Percentiles rank a stretch among this genome's conserved stretches.
Evolutionary conservation across 2,888 invertebrate species (phyloP).

Genomic region (Pandemis cinnamomeana): DNA sequence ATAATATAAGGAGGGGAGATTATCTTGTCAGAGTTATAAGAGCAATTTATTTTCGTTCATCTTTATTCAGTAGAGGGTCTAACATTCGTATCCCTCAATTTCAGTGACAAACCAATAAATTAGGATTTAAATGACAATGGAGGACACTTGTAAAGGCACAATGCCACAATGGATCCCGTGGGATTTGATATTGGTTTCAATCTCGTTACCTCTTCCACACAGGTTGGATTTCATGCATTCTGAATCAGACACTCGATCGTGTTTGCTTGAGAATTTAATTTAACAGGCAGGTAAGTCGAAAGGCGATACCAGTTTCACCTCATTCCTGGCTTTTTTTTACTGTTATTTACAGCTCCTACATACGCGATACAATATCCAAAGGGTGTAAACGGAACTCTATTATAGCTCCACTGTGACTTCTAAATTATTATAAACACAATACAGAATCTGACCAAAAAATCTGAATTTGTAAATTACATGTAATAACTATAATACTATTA

Average conservation of each 20-base stretch:
- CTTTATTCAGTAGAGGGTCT: constrained; percentile 20
- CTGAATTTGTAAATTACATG: too few species aligned
- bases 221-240: constrained; percentile 1
- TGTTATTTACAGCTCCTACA: too few species aligned
- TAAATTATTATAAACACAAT: too few species aligned
- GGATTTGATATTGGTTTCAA: constrained; percentile 30
- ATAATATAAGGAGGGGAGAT: constrained; percentile 28
- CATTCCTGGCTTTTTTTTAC: too few species aligned
- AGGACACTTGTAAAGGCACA: constrained; percentile 19
- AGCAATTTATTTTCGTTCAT: constrained; percentile 36
- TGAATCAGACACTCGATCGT: not conserved
- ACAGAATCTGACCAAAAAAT: too few species aligned
- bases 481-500: too few species aligned
- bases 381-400: too few species aligned
- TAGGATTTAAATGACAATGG: constrained; percentile 37
- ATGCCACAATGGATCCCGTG: constrained; percentile 28
- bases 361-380: too few species aligned
- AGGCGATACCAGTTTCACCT: too few species aligned
- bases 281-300: not conserved
- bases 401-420: too few species aligned
- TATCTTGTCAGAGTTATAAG: constrained; percentile 36
- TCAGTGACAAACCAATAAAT: constrained; percentile 32
- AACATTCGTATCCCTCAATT: constrained; percentile 35
- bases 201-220: constrained; percentile 4
- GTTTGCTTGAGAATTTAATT: not conserved